Percentiles rank a stretch among this genome's conserved stretches.
phyloP scores from a whole-genome alignment of 2,888 invertebrate species.

The Agriopis marginaria region DNA sequence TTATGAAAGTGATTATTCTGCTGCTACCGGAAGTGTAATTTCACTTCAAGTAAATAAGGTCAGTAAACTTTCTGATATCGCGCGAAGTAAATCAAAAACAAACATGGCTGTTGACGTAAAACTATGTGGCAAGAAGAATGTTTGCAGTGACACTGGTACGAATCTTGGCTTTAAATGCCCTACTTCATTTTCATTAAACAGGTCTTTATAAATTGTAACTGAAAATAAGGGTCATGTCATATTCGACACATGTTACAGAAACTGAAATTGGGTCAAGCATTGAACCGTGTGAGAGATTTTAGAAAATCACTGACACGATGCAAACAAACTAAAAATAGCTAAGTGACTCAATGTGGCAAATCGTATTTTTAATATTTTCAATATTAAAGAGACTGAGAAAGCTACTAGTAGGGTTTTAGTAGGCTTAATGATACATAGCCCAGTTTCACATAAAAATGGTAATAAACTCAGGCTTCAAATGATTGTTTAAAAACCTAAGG shows the following conservation, averaged over 20 bases:
- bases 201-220: slow-evolving; percentile 33
- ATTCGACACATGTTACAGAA: slow-evolving; percentile 64
- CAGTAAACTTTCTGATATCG: slow-evolving; percentile 45
- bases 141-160: too few species aligned
- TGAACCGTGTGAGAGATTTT: slow-evolving; percentile 63
- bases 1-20: slow-evolving; percentile 38
- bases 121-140: too few species aligned
- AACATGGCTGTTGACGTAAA: slow-evolving; percentile 27
- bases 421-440: too few species aligned
- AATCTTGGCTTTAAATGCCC: slow-evolving; percentile 9
- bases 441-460: not conserved
- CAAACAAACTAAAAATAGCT: slow-evolving; percentile 42
- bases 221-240: slow-evolving; percentile 34
- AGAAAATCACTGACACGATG: slow-evolving; percentile 43
- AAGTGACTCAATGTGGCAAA: slow-evolving; percentile 15
- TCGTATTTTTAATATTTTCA: not conserved
- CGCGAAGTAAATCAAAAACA: slow-evolving; percentile 37
- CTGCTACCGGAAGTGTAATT: slow-evolving; percentile 35
- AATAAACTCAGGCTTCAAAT: not conserved
- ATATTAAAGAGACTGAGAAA: not conserved
- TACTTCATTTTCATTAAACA: slow-evolving; percentile 41
- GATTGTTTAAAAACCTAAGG: not conserved
- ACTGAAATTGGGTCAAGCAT: slow-evolving; percentile 68
- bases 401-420: not conserved
- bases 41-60: slow-evolving; percentile 41